Base-by-base conservation (phyloP, 2,888 invertebrate species). In the Clostera curtula region DNA sequence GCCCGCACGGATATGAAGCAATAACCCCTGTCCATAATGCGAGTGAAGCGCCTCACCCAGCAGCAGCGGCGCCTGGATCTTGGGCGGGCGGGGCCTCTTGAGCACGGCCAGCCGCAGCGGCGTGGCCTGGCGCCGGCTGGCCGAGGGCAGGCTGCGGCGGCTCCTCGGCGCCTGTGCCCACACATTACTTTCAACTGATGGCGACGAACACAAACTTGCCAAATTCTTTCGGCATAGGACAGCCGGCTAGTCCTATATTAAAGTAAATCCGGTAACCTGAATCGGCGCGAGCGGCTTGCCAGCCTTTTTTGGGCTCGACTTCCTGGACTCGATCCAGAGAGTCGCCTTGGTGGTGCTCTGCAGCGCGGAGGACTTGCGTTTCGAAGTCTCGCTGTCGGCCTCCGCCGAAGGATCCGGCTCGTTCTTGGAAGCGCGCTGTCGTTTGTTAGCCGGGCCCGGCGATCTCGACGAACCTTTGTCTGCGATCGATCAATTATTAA, bases 301-400 rank as follows among this genome's bases (percentile, higher is more conserved):
- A n/a, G 30, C 23, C 16, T 36, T 49, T 24, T 52, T 29, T 0
- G 60, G 57, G 11, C 51, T 52, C 3, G 36, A 29, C 50, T 68
- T 69, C 7, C 75, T 51, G 1, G 73, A 73, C 49, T 74, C 72
- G 21, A 76, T 74, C 79, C 79, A 77, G 13, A 67, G 50, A 12
- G 64, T 52, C 2, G 79, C 77, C 34, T 74, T 67, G 0, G 71
- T 72, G 1, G 69, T 57, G 9, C 34, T 36, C 4, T 22, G 21
- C 10, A 43, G 29, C 2, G 24, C n/a, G 15, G 9, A 24, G 2
- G 41, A 30, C 27, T 38, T 49, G 16, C 46, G 38, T 12, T 34
- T 36, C 1, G 25, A 18, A 6, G 26, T 36, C 1, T 39, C 43
- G 2, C 19, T 36, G 5, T 48, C 46, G 1, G 29, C 36, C n/a